Conservation (phyloP, 37 sponge, comb jelly and placozoan genomes). For the Amphimedon queenslandica region DNA sequence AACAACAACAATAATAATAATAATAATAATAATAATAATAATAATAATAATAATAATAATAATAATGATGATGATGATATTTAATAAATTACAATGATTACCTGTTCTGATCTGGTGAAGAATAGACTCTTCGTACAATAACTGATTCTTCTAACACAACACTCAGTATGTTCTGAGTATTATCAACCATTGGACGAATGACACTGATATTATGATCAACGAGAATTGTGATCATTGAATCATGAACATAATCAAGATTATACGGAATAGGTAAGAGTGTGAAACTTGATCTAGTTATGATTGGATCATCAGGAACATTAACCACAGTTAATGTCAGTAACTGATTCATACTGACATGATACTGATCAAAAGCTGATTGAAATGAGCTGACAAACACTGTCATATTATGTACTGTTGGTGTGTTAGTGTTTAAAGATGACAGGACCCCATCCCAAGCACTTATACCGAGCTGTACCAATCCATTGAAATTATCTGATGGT, state of each 20-base stretch:
- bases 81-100: too few relatives aligned
- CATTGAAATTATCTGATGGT: conserved; percentile 55
- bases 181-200: not conserved
- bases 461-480: conserved; percentile 28
- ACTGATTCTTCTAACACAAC: conserved; percentile 5
- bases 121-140: not conserved
- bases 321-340: not conserved
- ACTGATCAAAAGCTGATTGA: not conserved
- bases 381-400: conserved; percentile 23
- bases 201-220: not conserved
- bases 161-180: not conserved
- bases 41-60: too few relatives aligned
- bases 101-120: not conserved
- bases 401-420: not conserved
- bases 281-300: not conserved
- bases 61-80: too few relatives aligned
- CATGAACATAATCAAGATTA: conserved; percentile 30
- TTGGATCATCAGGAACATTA: not conserved
- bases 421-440: not conserved
- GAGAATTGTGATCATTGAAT: conserved; percentile 44
- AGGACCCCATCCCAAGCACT: conserved; percentile 75
- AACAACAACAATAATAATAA: too few relatives aligned
- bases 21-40: too few relatives aligned
- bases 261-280: conserved; percentile 53
- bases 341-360: not conserved